Evolutionary conservation across 1,140 invertebrate species (phyloP), one percentile per base, ranked within the genome.

Genomic region (Sycophila sp.): DNA sequence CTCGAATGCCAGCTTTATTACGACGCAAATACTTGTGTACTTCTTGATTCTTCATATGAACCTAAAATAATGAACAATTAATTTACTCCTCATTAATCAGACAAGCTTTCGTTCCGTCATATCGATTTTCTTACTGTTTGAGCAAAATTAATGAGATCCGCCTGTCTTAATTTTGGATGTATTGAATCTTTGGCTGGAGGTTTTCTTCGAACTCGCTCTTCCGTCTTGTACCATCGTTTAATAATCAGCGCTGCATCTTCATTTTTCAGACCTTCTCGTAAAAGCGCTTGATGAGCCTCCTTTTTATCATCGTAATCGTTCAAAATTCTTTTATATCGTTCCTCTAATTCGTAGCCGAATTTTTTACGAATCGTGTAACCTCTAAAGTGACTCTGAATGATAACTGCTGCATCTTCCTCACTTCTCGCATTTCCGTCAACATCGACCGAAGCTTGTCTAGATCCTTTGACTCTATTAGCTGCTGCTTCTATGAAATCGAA

Each of bases 21-120:
- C 87, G 85, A 4, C 91, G 85, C 32, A 92, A 81, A 77, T 89
- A 90, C 74, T 91, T 91, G 76, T 93, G 91, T 6, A 90, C 83
- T 42, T 92, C 91, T 80, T 92, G 90, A 76, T 92, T 92, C 64
- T 87, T 88, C 81, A 89, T 88, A 71, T 92, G 91, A 26, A 92
- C 88, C 90, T 92, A 67, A 4, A 75, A 71, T 15, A 51, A 24
- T n/a, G n/a, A n/a, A n/a, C n/a, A n/a, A n/a, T n/a, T n/a, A n/a
- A n/a, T n/a, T n/a, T n/a, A n/a, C n/a, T n/a, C n/a, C n/a, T n/a
- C n/a, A 42, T 17, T 47, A n/a, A 47, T 13, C 4, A 34, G 10
- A 58, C 15, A 34, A 22, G 19, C n/a, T 38, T 89, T 69, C 40
- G 26, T n/a, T n/a, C n/a, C n/a, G 28, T 45, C 19, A 0, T 68